Base-by-base conservation (phyloP, 2,113 vertebrate species). In the Crotophaga sulcirostris region DNA sequence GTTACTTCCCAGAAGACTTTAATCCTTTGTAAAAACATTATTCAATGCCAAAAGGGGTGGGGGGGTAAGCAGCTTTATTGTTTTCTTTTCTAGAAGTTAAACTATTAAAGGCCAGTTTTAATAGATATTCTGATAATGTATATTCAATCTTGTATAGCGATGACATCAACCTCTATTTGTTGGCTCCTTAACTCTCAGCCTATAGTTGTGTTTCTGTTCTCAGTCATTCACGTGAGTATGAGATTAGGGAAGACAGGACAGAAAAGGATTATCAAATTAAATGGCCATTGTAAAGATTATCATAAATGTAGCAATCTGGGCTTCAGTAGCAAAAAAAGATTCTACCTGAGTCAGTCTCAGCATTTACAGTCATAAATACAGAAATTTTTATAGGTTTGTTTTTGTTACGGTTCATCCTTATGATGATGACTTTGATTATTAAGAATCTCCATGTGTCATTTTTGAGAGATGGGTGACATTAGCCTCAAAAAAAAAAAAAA, bases 221-320 rank as follows among this genome's bases (percentile, higher is more conserved):
- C 74, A 58, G 26, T 47, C 0, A 0, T 55, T 77, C n/a, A 34
- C 0, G 0, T 33, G 45, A 38, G 25, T 68, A 0, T 6, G 51
- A 68, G 28, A 42, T 1, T 75, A 40, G n/a, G 47, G 29, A 40
- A 51, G 70, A 25, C 5, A 62, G 36, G 40, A 64, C 25, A 77
- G 72, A 67, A 80, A 84, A 85, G 7, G 23, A 24, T 58, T 52
- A 40, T 58, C 13, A 19, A 52, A 82, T 38, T 21, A 55, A 93
- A 58, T 54, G 45, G 20, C 21, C 9, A 8, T 29, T 42, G 17
- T 29, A 60, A 70, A 92, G 49, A 3, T 2, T 44, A 28, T 26
- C 1, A 21, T 76, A 44, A 63, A 59, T 40, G 8, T 13, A 80
- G 17, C n/a, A 60, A 11, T 38, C 52, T 78, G 63, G 24, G 13